Base-by-base conservation (phyloP, 2,113 vertebrate genomes). In the Trogon surrucura region DNA sequence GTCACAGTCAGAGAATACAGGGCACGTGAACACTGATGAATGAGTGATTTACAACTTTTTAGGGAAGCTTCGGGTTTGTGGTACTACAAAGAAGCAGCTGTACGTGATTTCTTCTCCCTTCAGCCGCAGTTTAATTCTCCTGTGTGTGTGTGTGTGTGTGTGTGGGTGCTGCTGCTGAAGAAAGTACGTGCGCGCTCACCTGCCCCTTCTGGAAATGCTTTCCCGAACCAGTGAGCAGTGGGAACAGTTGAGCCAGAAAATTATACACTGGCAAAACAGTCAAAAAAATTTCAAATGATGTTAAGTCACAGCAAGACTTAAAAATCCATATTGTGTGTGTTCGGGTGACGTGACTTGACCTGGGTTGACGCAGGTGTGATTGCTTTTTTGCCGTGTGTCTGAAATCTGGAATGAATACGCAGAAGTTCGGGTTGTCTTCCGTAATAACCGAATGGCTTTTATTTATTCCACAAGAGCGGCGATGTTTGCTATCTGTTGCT, bases 171-270 rank as follows among this genome's bases (percentile, higher is more conserved):
- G 4, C n/a, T 32, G 53, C 26, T 27, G 13, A 27, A 13, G 10
- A 15, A 16, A 9, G 34, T 6, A n/a, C 1, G 1, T n/a, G 9
- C 8, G 1, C 0, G 8, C 30, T 79, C 4, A 0, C 22, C 62
- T 9, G 8, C 29, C 12, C 47, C 14, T 44, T 34, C 67, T 34
- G 44, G 60, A 38, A 53, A 27, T 23, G 32, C 25, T n/a, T 64
- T 19, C 23, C 71, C 38, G 44, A 22, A 2, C 61, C 5, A 2
- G 19, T 34, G 29, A 13, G 17, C 30, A 3, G 18, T 9, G 41
- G 44, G 32, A 19, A 23, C 30, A n/a, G 25, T 1, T 22, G 34
- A 77, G 41, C 50, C 38, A 19, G 27, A 62, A 62, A 18, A 44
- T 45, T 26, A 20, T 8, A 16, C 14, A 4, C 8, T 8, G 25